phyloP scores from a whole-genome alignment of 1,140 invertebrate species.

The Drosophila malerkotliana region DNA sequence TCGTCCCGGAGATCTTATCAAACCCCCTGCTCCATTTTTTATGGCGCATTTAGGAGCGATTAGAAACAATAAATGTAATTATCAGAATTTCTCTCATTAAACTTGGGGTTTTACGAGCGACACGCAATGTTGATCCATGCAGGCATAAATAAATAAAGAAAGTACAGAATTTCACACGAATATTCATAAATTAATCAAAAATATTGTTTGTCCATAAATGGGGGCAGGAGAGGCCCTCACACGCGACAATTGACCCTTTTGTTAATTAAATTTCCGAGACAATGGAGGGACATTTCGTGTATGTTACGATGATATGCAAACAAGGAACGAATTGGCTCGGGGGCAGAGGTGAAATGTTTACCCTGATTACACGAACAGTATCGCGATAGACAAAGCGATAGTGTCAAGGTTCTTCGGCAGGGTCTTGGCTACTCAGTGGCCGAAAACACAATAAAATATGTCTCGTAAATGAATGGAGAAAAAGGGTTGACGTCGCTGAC shows the following conservation, averaged over 20 bases:
- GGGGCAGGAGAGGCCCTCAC: slow-evolving; percentile 27
- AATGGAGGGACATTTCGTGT: slow-evolving; percentile 56
- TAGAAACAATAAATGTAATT: slow-evolving; percentile 63
- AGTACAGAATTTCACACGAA: slow-evolving; percentile 68
- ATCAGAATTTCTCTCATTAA: slow-evolving; percentile 59
- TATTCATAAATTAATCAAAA: slow-evolving; percentile 80
- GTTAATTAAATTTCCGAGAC: slow-evolving; percentile 76
- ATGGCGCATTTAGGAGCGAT: slow-evolving; percentile 57
- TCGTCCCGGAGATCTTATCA: background rate
- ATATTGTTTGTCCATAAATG: slow-evolving; percentile 60
- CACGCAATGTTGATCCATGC: slow-evolving; percentile 57
- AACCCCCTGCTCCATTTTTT: slow-evolving; percentile 2
- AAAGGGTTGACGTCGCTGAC: slow-evolving; percentile 72
- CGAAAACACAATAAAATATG: slow-evolving; percentile 41
- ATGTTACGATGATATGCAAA: slow-evolving; percentile 61
- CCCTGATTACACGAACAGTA: slow-evolving; percentile 58
- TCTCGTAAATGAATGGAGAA: slow-evolving; percentile 59
- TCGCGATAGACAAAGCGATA: slow-evolving; percentile 41
- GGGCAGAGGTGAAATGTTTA: slow-evolving; percentile 58
- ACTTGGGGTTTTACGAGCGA: slow-evolving; percentile 53
- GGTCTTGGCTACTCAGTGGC: slow-evolving; percentile 25
- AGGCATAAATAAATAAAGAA: slow-evolving; percentile 59
- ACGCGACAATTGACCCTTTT: slow-evolving; percentile 81
- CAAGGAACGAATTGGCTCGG: slow-evolving; percentile 48
- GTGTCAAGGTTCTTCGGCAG: slow-evolving; percentile 51